Conservation (phyloP, 2,113 vertebrate species). For the Chloroceryle aenea region DNA sequence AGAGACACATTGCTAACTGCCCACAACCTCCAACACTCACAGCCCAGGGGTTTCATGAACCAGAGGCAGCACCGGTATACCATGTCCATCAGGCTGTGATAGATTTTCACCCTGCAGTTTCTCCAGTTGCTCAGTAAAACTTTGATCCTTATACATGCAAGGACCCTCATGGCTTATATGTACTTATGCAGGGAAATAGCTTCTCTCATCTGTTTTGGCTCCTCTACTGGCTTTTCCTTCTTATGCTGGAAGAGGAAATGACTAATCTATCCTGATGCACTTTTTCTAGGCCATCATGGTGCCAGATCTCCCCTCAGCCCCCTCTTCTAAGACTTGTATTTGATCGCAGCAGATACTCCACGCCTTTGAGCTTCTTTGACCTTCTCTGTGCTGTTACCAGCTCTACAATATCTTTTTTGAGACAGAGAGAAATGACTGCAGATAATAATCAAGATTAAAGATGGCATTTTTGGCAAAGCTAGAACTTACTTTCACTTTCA, state of each 20-base stretch:
- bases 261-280: not conserved
- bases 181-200: not conserved
- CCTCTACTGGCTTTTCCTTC: not conserved
- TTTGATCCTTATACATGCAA: not conserved
- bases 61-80: not conserved
- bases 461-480: not conserved
- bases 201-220: not conserved
- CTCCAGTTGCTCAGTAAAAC: not conserved
- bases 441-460: not conserved
- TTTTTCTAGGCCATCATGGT: not conserved
- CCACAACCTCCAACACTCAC: not conserved
- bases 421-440: not conserved
- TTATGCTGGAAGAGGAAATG: not conserved
- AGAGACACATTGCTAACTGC: not conserved
- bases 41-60: fast-evolving
- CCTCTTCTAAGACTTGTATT: not conserved
- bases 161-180: not conserved
- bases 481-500: not conserved
- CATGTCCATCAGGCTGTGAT: fast-evolving
- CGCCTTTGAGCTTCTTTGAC: not conserved
- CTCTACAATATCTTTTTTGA: not conserved
- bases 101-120: not conserved
- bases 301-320: not conserved
- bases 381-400: not conserved
- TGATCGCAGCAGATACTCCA: not conserved